phyloP scores from a whole-genome alignment of 2,797 vertebrate species.

The Helicolenus hilgendorfi region DNA sequence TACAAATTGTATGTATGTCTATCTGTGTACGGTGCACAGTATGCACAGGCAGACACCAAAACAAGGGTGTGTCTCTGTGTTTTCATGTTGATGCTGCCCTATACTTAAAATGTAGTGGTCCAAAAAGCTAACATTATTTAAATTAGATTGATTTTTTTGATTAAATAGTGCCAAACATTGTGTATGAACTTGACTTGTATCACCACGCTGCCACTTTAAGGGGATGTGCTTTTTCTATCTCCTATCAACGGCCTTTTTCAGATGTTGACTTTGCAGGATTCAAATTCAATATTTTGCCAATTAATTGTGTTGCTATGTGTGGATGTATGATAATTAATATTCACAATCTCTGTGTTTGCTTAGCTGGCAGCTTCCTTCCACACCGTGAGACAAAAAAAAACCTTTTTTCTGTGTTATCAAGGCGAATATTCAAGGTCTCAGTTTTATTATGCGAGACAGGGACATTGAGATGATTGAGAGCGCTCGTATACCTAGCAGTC shows the following conservation, averaged over 20 bases:
- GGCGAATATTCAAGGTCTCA: constrained; percentile 54
- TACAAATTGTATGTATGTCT: constrained; percentile 29
- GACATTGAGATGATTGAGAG: constrained; percentile 10
- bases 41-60: constrained; percentile 3
- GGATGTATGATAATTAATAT: constrained; percentile 50
- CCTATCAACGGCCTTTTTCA: constrained; percentile 32
- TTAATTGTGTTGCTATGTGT: constrained; percentile 38
- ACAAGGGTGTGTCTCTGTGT: constrained; percentile 30
- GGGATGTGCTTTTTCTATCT: not conserved
- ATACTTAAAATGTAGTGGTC: not conserved
- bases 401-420: constrained; percentile 28
- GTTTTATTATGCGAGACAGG: constrained; percentile 37
- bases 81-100: not conserved
- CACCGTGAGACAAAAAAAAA: constrained; percentile 39
- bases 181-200: not conserved
- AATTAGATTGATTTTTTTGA: not conserved
- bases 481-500: not conserved
- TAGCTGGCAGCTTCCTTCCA: constrained; percentile 52
- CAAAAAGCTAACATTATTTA: not conserved
- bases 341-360: constrained; percentile 56
- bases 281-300: constrained; percentile 64
- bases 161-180: not conserved
- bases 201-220: not conserved
- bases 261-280: constrained; percentile 54
- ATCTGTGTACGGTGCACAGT: not conserved